A percentile compares a stretch with the other conserved stretches of the same genome.
Conservation (phyloP, 2,797 vertebrate genomes). For the Takifugu ocellatus region DNA sequence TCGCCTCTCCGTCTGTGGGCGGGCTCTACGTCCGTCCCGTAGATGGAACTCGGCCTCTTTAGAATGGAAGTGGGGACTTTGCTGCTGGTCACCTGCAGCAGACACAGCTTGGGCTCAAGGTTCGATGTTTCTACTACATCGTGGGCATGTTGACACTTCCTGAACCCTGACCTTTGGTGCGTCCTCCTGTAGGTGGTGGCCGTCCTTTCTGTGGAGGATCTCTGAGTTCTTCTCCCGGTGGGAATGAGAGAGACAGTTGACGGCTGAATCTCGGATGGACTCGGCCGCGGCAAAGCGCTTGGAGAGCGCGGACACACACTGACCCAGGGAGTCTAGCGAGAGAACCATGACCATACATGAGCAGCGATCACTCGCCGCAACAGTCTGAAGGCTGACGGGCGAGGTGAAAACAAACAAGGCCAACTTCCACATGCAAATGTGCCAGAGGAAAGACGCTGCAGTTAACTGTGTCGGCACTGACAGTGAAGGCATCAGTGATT, state of each 20-base stretch:
- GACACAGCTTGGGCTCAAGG: constrained; percentile 9
- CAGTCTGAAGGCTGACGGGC: constrained; percentile 15
- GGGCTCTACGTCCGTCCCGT: constrained; percentile 47
- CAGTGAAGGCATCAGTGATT: constrained; percentile 1
- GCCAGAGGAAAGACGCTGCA: not conserved
- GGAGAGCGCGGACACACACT: constrained; percentile 76
- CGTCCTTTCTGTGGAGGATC: constrained; percentile 75
- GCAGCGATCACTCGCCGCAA: constrained; percentile 7
- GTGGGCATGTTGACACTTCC: not conserved
- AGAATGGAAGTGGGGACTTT: constrained; percentile 86
- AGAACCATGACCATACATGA: constrained; percentile 48
- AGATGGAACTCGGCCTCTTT: constrained; percentile 68
- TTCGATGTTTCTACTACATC: too few species aligned
- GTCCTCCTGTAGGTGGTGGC: constrained; percentile 71
- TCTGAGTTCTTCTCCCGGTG: constrained; percentile 75
- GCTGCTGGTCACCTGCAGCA: constrained; percentile 57
- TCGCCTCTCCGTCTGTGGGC: constrained; percentile 73
- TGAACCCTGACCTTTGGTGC: constrained; percentile 62
- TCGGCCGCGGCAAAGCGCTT: constrained; percentile 73
- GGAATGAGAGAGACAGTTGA: constrained; percentile 66
- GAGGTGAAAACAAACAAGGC: constrained; percentile 30
- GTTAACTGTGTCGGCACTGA: constrained; percentile 41
- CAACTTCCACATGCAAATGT: constrained; percentile 59
- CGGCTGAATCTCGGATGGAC: constrained; percentile 62
- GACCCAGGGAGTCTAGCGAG: constrained; percentile 73